phyloP scores from a whole-genome alignment of 2,797 vertebrate species.

The Chiroxiphia lanceolata region DNA sequence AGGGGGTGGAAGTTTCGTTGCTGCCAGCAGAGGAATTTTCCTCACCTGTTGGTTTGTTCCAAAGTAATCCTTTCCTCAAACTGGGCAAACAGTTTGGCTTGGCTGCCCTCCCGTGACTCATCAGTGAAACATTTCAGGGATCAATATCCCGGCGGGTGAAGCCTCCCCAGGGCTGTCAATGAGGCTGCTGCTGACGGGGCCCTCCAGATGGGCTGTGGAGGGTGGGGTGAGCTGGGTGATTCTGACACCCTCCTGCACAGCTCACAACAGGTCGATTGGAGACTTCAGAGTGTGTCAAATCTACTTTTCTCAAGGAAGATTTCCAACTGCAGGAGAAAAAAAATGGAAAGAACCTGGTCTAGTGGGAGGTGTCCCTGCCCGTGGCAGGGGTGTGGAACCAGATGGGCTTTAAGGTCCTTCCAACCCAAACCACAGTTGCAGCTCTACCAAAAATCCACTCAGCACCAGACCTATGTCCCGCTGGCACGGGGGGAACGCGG shows the following conservation, averaged over 20 bases:
- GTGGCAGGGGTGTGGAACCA: background rate
- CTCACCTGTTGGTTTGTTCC: background rate
- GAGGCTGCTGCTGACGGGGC: background rate
- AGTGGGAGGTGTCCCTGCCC: background rate
- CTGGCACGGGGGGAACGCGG: rapidly evolving
- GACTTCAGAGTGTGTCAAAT: background rate
- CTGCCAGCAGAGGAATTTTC: background rate
- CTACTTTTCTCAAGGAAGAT: background rate
- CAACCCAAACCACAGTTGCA: background rate
- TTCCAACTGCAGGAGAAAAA: background rate
- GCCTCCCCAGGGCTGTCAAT: rapidly evolving
- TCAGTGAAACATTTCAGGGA: background rate
- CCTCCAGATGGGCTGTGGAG: rapidly evolving
- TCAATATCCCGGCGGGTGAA: background rate
- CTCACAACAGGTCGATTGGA: background rate
- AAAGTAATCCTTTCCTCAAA: background rate
- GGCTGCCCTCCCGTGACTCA: background rate
- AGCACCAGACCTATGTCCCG: rapidly evolving
- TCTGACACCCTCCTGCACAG: background rate
- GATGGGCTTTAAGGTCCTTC: background rate
- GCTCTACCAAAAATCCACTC: background rate
- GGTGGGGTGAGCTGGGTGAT: background rate
- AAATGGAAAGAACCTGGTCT: rapidly evolving
- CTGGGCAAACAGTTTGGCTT: background rate
- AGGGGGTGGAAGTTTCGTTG: rapidly evolving